Conservation (phyloP, 2,888 invertebrate species). For the Acronicta aceris region DNA sequence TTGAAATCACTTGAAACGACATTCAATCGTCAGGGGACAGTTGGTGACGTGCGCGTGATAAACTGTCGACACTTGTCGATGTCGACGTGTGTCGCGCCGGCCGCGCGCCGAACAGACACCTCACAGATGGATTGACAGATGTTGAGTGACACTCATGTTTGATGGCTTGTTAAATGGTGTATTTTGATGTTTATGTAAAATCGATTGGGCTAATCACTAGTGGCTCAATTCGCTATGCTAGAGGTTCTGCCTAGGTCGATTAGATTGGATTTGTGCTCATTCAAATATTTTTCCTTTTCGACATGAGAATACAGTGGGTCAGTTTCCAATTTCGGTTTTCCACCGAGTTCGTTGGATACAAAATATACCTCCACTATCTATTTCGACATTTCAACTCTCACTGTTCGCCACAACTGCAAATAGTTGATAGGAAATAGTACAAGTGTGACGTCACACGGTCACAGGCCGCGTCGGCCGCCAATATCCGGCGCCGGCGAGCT, state of each 20-base stretch:
- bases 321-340: no score
- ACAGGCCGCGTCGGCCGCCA: conserved; percentile 9
- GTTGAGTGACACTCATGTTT: background rate
- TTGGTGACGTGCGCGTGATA: conserved; percentile 13
- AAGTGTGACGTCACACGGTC: conserved; percentile 20
- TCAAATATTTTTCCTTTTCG: no score
- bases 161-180: background rate
- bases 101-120: background rate
- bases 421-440: conserved; percentile 25
- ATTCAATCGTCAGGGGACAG: conserved; percentile 13
- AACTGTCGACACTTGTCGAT: conserved; percentile 8
- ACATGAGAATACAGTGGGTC: no score
- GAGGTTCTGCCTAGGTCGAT: no score
- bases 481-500: conserved; percentile 34
- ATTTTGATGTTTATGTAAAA: no score
- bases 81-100: background rate
- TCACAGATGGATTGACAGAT: conserved; percentile 1
- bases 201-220: no score
- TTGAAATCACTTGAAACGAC: background rate
- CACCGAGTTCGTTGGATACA: no score
- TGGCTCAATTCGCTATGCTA: no score
- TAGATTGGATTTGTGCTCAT: no score
- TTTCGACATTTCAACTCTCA: no score
- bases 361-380: no score
- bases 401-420: conserved; percentile 14